phyloP scores from a whole-genome alignment of 1,140 invertebrate genomes.

The Chelonus insularis region DNA sequence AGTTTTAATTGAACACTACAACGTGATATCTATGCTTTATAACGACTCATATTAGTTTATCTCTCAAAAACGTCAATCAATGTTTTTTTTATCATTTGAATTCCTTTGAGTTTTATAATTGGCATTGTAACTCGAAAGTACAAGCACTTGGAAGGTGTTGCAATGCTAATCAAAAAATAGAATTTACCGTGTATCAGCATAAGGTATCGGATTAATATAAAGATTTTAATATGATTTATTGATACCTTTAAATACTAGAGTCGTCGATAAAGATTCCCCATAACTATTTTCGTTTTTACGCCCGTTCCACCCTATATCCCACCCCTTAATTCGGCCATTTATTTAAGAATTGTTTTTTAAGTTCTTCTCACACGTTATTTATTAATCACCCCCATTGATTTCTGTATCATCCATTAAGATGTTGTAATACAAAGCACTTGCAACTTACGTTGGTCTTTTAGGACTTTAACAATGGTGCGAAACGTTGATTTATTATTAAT shows the following conservation, averaged over 20 bases:
- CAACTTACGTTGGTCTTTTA: too few relatives aligned
- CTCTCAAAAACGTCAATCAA: neutral
- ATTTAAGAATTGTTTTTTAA: slow-evolving; percentile 28
- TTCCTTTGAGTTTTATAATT: slow-evolving; percentile 11
- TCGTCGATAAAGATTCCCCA: slow-evolving; percentile 41
- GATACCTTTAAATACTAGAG: slow-evolving; percentile 47
- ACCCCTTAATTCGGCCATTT: slow-evolving; percentile 42
- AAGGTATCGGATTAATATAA: slow-evolving; percentile 14
- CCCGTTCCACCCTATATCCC: slow-evolving; percentile 48
- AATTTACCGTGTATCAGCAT: slow-evolving; percentile 25
- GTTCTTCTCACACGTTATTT: slow-evolving; percentile 28
- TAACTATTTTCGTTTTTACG: slow-evolving; percentile 42
- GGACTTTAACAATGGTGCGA: slow-evolving; percentile 15
- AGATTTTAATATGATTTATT: neutral
- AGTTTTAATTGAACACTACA: slow-evolving; percentile 40
- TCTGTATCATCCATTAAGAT: too few relatives aligned
- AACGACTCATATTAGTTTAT: slow-evolving; percentile 25
- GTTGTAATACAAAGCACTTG: too few relatives aligned
- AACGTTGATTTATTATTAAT: slow-evolving; percentile 39
- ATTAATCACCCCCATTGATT: slow-evolving; percentile 17
- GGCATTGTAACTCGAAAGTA: slow-evolving; percentile 21
- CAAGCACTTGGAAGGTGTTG: slow-evolving; percentile 33
- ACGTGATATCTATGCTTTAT: slow-evolving; percentile 52
- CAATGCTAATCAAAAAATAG: slow-evolving; percentile 30
- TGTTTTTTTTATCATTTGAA: neutral